phyloP scores from a whole-genome alignment of 2,888 invertebrate genomes.

The Seladonia tumulorum region DNA sequence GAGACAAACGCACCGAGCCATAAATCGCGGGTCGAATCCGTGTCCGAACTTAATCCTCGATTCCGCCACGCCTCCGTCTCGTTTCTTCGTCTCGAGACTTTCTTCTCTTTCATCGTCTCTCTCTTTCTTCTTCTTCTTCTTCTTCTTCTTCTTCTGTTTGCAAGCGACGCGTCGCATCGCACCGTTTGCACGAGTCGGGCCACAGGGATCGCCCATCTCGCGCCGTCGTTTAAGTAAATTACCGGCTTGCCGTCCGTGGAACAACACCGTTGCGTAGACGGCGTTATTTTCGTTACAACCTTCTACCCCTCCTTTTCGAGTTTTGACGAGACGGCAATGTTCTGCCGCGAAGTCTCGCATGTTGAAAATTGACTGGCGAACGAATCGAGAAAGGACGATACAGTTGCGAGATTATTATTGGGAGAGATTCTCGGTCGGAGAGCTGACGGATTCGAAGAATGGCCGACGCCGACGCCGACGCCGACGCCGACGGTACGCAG shows the following conservation, averaged over 20 bases:
- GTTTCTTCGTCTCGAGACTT: constrained; percentile 50
- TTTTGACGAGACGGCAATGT: background rate
- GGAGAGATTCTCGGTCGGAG: constrained; percentile 4
- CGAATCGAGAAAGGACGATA: background rate
- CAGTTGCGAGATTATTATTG: background rate
- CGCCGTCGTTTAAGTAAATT: constrained; percentile 67
- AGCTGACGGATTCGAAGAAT: constrained; percentile 41
- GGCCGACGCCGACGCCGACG: constrained; percentile 39
- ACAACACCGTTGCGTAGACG: constrained; percentile 55
- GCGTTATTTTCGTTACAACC: constrained; percentile 48
- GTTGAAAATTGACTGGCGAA: background rate
- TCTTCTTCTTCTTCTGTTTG: background rate
- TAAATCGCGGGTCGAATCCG: constrained; percentile 43
- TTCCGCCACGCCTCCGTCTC: constrained; percentile 51
- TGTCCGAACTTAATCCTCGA: constrained; percentile 56
- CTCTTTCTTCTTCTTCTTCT: constrained; percentile 21
- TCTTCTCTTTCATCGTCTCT: constrained; percentile 33
- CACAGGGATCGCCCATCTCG: constrained; percentile 65
- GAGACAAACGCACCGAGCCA: constrained; percentile 24
- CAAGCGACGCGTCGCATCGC: background rate
- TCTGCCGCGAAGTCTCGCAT: background rate
- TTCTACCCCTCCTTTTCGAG: constrained; percentile 7
- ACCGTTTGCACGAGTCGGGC: constrained; percentile 41
- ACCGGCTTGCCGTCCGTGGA: constrained; percentile 54
- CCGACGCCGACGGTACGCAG: constrained; percentile 24